phyloP scores from a whole-genome alignment of 1,140 invertebrate genomes.

The Acromyrmex heyeri region DNA sequence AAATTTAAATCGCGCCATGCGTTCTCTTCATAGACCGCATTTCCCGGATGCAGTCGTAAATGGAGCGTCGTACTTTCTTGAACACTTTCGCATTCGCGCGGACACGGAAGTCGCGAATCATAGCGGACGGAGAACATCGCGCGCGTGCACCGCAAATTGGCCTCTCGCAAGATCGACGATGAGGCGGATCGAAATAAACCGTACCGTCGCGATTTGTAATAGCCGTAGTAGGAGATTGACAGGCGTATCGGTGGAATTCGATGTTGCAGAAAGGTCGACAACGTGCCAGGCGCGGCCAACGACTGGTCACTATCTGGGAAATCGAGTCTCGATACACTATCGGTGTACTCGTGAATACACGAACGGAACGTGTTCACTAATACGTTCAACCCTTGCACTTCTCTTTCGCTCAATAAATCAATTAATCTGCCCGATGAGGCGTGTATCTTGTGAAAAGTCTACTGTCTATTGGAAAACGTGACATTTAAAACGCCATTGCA shows the following conservation, averaged over 20 bases:
- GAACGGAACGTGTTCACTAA: neutral
- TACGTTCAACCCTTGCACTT: neutral
- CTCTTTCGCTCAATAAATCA: slow-evolving; percentile 51
- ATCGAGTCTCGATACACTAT: slow-evolving; percentile 8
- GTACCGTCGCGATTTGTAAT: slow-evolving; percentile 17
- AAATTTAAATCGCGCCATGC: slow-evolving; percentile 47
- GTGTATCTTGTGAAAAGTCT: slow-evolving; percentile 35
- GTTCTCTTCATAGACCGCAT: neutral
- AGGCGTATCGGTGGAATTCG: neutral
- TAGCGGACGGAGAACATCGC: neutral
- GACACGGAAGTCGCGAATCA: slow-evolving; percentile 31
- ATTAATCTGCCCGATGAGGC: slow-evolving; percentile 53
- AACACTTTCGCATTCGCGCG: slow-evolving; percentile 34
- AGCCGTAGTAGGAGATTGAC: neutral
- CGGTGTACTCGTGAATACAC: neutral
- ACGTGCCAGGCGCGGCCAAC: slow-evolving; percentile 19
- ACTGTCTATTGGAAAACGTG: slow-evolving; percentile 46
- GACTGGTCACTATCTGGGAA: slow-evolving; percentile 25
- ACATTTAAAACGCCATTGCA: slow-evolving; percentile 45
- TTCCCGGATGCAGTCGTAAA: slow-evolving; percentile 33
- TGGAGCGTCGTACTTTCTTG: slow-evolving; percentile 12
- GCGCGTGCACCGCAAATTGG: neutral
- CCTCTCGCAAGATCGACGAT: neutral
- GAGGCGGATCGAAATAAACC: slow-evolving; percentile 3
- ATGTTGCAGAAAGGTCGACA: slow-evolving; percentile 38